These are phyloP conservation scores for Porites rus DNA, from an alignment of 92 coral and sea anemone species.

Conservation along the genomic window DNA sequence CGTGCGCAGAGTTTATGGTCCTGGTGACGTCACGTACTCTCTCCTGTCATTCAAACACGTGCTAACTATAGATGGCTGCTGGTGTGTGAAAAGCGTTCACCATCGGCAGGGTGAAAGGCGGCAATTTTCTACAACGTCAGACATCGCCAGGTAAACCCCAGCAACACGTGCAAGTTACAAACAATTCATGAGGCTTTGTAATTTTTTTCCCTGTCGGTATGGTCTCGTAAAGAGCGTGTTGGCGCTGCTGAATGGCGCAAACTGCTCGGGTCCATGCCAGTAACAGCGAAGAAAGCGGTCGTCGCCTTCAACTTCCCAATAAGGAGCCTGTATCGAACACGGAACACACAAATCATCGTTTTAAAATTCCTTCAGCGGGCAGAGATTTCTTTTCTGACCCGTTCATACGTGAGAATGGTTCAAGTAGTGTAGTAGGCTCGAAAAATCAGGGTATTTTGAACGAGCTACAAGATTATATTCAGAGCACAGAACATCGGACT, in stretches of 20 bases:
- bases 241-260: constrained; percentile 86
- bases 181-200: constrained; percentile 76
- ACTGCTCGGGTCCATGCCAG: constrained; percentile 81
- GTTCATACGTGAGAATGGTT: constrained; percentile 79
- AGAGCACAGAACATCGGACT: constrained; percentile 56
- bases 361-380: constrained; percentile 66
- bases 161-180: constrained; percentile 81
- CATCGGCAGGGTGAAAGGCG: constrained; percentile 85
- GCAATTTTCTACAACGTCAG: constrained; percentile 77
- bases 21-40: constrained; percentile 81
- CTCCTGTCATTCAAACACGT: constrained; percentile 99
- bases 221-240: constrained; percentile 81
- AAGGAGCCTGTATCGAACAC: constrained; percentile 75
- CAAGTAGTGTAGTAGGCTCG: constrained; percentile 49
- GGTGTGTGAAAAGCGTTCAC: constrained; percentile 80
- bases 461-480: constrained; percentile 66
- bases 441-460: constrained; percentile 77
- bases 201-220: constrained; percentile 61
- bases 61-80: constrained; percentile 94
- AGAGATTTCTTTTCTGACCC: constrained; percentile 67
- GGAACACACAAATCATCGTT: constrained; percentile 75
- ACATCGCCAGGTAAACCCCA: constrained; percentile 62
- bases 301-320: constrained; percentile 78
- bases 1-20: constrained; percentile 72
- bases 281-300: constrained; percentile 75